Evolutionary conservation across 2,888 invertebrate genomes (phyloP), one percentile per base, ranked within the genome.

Genomic region (Chydorus sphaericus): DNA sequence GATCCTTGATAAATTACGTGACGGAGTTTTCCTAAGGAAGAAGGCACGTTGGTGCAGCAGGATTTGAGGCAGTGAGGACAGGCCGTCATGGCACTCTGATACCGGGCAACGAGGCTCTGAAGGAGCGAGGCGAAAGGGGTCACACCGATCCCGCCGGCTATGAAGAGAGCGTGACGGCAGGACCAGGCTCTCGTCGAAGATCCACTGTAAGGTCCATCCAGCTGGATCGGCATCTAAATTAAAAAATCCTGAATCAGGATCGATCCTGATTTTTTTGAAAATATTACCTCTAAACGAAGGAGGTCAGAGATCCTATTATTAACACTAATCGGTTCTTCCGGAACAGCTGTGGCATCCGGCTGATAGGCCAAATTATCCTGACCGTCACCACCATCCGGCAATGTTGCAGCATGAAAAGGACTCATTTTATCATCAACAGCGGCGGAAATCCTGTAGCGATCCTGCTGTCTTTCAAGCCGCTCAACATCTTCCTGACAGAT

Each of bases 201-300:
- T 2, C 71, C 68, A 1, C 73, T 72, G 60, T 71, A 73, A 1
- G 73, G 73, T 0, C 73, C 73, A 59, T 73, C 72, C 5, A 73
- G 61, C 49, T 63, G 66, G 48, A 70, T 65, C 66, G 69, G 60
- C 6, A 61, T 59, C 38, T 39, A 20, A 4, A 30, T 18, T 28
- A 7, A 30, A 28, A 20, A 7, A n/a, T n/a, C n/a, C n/a, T n/a
- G n/a, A n/a, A n/a, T n/a, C n/a, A n/a, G n/a, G n/a, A n/a, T n/a
- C n/a, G n/a, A n/a, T n/a, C n/a, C n/a, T n/a, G n/a, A n/a, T n/a
- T n/a, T n/a, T n/a, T n/a, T n/a, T n/a, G n/a, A n/a, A n/a, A n/a
- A n/a, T n/a, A n/a, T n/a, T n/a, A n/a, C n/a, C n/a, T n/a, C n/a
- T n/a, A n/a, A n/a, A n/a, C n/a, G n/a, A n/a, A n/a, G n/a, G n/a